phyloP scores from a whole-genome alignment of 2,113 vertebrate species.

The Dipodomys ordii region DNA sequence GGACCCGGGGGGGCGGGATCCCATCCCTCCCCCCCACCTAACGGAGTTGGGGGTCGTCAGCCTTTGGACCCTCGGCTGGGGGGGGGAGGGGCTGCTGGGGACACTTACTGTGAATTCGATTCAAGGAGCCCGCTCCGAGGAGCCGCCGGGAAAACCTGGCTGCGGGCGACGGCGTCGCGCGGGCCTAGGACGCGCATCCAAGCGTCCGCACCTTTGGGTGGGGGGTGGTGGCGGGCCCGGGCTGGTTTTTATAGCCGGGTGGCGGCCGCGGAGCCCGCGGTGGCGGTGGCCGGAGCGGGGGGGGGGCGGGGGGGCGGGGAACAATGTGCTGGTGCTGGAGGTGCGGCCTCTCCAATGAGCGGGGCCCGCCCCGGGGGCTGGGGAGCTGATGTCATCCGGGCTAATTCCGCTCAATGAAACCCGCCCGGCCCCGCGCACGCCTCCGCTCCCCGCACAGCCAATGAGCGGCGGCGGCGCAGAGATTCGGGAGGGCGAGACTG shows the following conservation, averaged over 20 bases:
- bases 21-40: too few species aligned
- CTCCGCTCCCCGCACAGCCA: constrained; percentile 80
- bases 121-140: not conserved
- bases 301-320: constrained; percentile 81
- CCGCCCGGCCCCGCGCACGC: constrained; percentile 84
- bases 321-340: constrained; percentile 89
- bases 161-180: not conserved
- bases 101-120: constrained; percentile 77
- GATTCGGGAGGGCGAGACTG: constrained; percentile 28
- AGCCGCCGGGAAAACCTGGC: not conserved
- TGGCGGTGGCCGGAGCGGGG: constrained; percentile 72
- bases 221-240: constrained; percentile 33
- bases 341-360: constrained; percentile 90
- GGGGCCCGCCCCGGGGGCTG: constrained; percentile 72
- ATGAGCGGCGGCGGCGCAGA: constrained; percentile 72
- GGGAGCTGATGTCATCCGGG: constrained; percentile 91
- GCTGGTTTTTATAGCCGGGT: constrained; percentile 89
- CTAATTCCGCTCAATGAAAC: constrained; percentile 88
- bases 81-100: constrained; percentile 36
- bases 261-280: constrained; percentile 66
- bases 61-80: not conserved
- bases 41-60: not conserved
- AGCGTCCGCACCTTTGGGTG: constrained; percentile 86
- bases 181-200: constrained; percentile 84
- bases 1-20: not conserved